Evolutionary conservation across 1,140 invertebrate genomes (phyloP), one percentile per base, ranked within the genome.

Genomic region (Neodiprion lecontei): DNA sequence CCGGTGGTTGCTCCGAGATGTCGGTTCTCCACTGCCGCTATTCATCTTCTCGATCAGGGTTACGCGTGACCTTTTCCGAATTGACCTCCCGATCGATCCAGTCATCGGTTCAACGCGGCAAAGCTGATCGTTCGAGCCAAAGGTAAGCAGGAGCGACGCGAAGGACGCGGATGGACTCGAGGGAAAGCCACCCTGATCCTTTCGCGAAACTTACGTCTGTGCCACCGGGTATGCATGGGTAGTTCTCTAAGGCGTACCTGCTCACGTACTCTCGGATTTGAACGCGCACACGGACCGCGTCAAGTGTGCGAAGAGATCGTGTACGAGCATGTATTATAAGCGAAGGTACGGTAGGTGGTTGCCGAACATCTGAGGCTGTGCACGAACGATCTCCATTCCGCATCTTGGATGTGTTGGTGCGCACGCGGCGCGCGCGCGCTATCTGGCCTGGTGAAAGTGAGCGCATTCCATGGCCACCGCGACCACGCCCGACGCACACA

Each of bases 391-490:
- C 40, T 72, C 67, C 50, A 40, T 40, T 40, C 28, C 28, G 5
- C 28, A 5, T 40, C 2, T 40, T 40, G 28, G 73, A 74, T 72
- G 73, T 73, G 70, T 70, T 74, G 69, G 72, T 79, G 79, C 75
- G 80, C 79, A 74, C 73, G 78, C 77, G 68, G 76, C 78, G 74
- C 76, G 70, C 53, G 77, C 78, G 72, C 69, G 67, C 73, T 21
- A 71, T 72, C 69, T 77, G 61, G 72, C 72, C 77, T 82, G 86
- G 87, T 88, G 87, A 88, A 88, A 88, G 87, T 88, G 87, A 88
- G 86, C 87, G 87, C 86, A 88, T 88, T 88, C 87, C 87, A 87
- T 86, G 86, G 86, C 86, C 86, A 87, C 84, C 80, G 85, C 82
- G 85, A 88, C 87, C 87, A 88, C 86, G 86, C 87, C 87, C 87